Base-by-base conservation (phyloP, 2,797 vertebrate genomes). In the Florisuga fusca region DNA sequence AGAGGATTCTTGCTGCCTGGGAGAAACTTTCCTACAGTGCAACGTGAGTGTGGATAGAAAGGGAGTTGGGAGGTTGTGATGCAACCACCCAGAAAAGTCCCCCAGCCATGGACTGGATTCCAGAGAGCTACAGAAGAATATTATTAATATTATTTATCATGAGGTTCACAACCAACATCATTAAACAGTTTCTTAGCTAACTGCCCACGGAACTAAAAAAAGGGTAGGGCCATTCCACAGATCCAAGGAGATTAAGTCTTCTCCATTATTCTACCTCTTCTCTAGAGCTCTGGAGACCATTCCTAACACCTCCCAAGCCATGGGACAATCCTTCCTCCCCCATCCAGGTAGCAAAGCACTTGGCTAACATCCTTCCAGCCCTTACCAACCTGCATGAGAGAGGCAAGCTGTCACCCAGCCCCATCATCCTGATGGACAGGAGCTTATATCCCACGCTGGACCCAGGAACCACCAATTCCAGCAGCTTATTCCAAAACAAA, bases 401-500 rank as follows among this genome's bases (percentile, higher is more conserved):
- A 83, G 50, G 11, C 46, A 59, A 96, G 73, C 93, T 94, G 96
- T 95, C 94, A 91, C 75, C 90, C 78, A 66, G 34, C 48, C 88
- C 43, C 84, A 69, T 93, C 95, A 95, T 91, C 75, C 81, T 94
- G 90, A 95, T 41, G 81, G 96, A 92, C 93, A 94, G 93, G 72
- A 87, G 95, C 72, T 90, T 80, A 54, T 31, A 93, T 78, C 92
- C 89, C 88, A 59, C 51, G 15, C 88, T 20, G 4, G 80, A 74
- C 69, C 55, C 87, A 43, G 93, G 93, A 92, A 87, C 64, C 78
- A 80, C 64, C 90, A 64, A 84, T 85, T 92, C 89, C 69, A 93
- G 38, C 90, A 72, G 94, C 92, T 89, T 72, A 69, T 93, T 95
- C 93, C 93, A 59, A 87, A 87, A 97, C 93, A 96, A 87, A 95